Percentiles rank a stretch among this genome's conserved stretches.
Conservation (phyloP, 2,888 invertebrate genomes). For the Cosmia pyralina region DNA sequence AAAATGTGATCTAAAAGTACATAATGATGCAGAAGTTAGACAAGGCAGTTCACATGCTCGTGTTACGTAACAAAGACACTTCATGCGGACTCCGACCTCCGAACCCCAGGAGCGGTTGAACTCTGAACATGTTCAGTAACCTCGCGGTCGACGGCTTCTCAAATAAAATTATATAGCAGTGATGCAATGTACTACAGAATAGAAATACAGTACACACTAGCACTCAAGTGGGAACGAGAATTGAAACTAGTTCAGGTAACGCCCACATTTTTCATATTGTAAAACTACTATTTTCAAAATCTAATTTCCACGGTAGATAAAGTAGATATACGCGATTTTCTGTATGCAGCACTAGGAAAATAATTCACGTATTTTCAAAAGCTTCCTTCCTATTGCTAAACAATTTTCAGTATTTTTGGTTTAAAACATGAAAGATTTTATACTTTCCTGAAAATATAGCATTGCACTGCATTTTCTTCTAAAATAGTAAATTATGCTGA, state of each 20-base stretch:
- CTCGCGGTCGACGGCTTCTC: slow-evolving; percentile 77
- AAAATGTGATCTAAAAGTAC: slow-evolving; percentile 38
- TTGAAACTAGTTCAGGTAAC: slow-evolving; percentile 35
- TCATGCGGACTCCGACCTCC: slow-evolving; percentile 79
- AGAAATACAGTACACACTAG: slow-evolving; percentile 35
- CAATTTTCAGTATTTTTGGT: slow-evolving; percentile 8
- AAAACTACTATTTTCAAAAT: slow-evolving; percentile 37
- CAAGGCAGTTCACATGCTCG: slow-evolving; percentile 43
- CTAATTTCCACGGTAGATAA: slow-evolving; percentile 31
- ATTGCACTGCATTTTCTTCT: slow-evolving; percentile 13
- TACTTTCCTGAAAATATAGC: slow-evolving; percentile 12
- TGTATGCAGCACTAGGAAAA: slow-evolving; percentile 26
- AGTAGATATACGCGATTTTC: slow-evolving; percentile 9
- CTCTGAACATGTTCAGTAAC: slow-evolving; percentile 76
- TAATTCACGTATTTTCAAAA: slow-evolving; percentile 25
- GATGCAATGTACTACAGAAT: slow-evolving; percentile 54
- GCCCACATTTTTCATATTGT: slow-evolving; percentile 25
- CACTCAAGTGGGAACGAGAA: slow-evolving; percentile 32
- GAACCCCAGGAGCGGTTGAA: slow-evolving; percentile 78
- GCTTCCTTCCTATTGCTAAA: background rate
- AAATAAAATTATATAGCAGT: slow-evolving; percentile 68
- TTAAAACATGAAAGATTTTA: slow-evolving; percentile 5
- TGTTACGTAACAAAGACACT: slow-evolving; percentile 75
- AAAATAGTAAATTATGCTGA: slow-evolving; percentile 24
- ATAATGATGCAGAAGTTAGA: slow-evolving; percentile 35